Evolutionary conservation across 2,888 invertebrate genomes (phyloP), one percentile per base, ranked within the genome.

Genomic region (Pristionchus exspectatus): DNA sequence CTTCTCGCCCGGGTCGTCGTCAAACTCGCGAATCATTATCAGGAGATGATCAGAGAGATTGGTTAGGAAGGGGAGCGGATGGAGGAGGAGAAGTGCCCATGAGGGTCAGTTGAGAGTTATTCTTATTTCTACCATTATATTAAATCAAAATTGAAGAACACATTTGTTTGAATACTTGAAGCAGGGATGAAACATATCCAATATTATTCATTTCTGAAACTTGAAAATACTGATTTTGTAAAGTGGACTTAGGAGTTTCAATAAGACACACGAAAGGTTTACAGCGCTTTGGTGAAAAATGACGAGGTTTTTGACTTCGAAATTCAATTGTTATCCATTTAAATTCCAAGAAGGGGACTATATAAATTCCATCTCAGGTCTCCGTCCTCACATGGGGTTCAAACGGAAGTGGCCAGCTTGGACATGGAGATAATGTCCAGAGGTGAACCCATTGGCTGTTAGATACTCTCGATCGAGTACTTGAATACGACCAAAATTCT

Each of bases 381-480:
- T 44, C 21, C 59, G 77, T 88, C 2, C 14, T 81, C 27, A 63
- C 88, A 38, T 88, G 88, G 88, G 88, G 88, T 14, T 18, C 81
- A n/a, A 88, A 88, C 30, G 77, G 44, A 24, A 50, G 66, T 27
- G 88, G 88, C 7, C 88, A 88, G 27, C 30, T 88, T 18, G 88
- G 88, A 38, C 88, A 88, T 27, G 88, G 88, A 33, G 88, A 88
- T 81, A 59, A 59, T 77, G 81, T 88, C 3, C 44, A 38, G 27
- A 54, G 88, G 88, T 88, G 38, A 38, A 5, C 38, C 5, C 38
- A 5, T 38, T 38, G 38, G 38, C 38, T 38, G 38, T 38, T 38
- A 38, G 38, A 38, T 38, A 38, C 38, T 5, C 38, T 38, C 38
- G 38, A 3, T 38, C 5, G 14, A n/a, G 85, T 33, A 1, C 59